Conservation (phyloP, 92 coral and sea anemone species). For the Siderastrea radians region DNA sequence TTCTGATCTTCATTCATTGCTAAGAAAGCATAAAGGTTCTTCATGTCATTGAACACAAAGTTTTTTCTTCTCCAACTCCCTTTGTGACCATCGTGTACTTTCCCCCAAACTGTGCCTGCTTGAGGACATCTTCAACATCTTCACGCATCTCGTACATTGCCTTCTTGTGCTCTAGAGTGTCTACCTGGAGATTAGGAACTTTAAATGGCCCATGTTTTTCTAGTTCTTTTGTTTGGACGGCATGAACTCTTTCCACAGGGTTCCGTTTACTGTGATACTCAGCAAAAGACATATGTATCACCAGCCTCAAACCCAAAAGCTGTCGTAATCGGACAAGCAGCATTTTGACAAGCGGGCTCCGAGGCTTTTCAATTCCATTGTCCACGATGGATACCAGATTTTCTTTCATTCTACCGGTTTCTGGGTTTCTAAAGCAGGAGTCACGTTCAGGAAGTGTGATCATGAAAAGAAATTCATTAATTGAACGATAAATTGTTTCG, state of each 20-base stretch:
- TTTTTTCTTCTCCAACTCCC: slow-evolving; percentile 36
- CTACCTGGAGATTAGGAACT: slow-evolving; percentile 35
- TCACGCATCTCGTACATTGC: slow-evolving; percentile 47
- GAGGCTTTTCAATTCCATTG: slow-evolving; percentile 47
- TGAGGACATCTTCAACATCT: slow-evolving; percentile 26
- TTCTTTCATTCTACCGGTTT: slow-evolving; percentile 43
- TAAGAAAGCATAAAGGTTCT: slow-evolving; percentile 37
- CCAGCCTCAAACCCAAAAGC: slow-evolving; percentile 38
- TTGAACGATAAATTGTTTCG: slow-evolving; percentile 47
- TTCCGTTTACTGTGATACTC: slow-evolving; percentile 65
- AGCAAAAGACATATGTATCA: slow-evolving; percentile 44
- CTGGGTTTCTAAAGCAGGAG: slow-evolving; percentile 40
- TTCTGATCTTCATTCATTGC: slow-evolving; percentile 49
- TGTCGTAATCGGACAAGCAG: slow-evolving; percentile 40
- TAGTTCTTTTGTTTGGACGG: slow-evolving; percentile 47
- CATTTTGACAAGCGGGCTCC: slow-evolving; percentile 67
- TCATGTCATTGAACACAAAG: slow-evolving; percentile 35
- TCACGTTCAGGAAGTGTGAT: slow-evolving; percentile 48
- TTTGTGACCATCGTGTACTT: slow-evolving; percentile 29
- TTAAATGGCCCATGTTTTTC: slow-evolving; percentile 54
- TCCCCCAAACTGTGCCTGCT: slow-evolving; percentile 44
- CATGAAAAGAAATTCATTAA: slow-evolving; percentile 51
- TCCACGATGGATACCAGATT: slow-evolving; percentile 45
- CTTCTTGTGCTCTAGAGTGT: no score
- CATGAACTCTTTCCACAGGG: slow-evolving; percentile 66